Conservation (phyloP, 2,797 vertebrate species). For the Cynopterus sphinx region DNA sequence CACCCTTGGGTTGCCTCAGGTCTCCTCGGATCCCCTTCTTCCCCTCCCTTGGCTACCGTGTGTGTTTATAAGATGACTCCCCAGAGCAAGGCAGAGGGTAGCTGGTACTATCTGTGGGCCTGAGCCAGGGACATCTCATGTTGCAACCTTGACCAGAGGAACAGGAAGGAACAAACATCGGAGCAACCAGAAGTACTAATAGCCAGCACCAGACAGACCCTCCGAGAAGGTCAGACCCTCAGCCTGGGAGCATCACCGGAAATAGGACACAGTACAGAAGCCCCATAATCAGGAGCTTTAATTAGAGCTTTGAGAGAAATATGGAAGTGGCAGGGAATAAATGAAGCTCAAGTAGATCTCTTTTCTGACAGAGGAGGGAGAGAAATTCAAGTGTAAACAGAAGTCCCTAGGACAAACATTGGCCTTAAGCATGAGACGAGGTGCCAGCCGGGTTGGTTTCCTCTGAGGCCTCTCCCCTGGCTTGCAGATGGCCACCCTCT, state of each 20-base stretch:
- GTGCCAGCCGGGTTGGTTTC: background rate
- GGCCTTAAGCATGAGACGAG: background rate
- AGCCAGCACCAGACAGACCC: background rate
- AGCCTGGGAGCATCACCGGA: background rate
- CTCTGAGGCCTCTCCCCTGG: background rate
- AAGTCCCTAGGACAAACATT: background rate
- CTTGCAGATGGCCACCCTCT: background rate
- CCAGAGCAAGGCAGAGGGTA: background rate
- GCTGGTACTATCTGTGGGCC: background rate
- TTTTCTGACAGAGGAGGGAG: background rate
- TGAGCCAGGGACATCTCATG: background rate
- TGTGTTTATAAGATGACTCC: background rate
- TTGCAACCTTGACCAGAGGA: background rate
- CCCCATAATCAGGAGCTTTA: background rate
- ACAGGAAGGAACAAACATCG: background rate
- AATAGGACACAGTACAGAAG: background rate
- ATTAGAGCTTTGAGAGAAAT: conserved; percentile 1
- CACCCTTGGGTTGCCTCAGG: background rate
- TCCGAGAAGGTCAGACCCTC: background rate
- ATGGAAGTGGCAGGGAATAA: background rate
- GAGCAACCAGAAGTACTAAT: background rate
- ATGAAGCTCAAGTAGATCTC: background rate
- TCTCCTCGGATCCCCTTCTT: background rate
- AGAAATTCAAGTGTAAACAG: background rate
- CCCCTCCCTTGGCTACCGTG: background rate